A percentile compares a stretch with the other conserved stretches of the same genome.
These are phyloP conservation scores for Ancistrus triradiatus DNA, from an alignment of 2,113 vertebrate species.

Conservation along the genomic window DNA sequence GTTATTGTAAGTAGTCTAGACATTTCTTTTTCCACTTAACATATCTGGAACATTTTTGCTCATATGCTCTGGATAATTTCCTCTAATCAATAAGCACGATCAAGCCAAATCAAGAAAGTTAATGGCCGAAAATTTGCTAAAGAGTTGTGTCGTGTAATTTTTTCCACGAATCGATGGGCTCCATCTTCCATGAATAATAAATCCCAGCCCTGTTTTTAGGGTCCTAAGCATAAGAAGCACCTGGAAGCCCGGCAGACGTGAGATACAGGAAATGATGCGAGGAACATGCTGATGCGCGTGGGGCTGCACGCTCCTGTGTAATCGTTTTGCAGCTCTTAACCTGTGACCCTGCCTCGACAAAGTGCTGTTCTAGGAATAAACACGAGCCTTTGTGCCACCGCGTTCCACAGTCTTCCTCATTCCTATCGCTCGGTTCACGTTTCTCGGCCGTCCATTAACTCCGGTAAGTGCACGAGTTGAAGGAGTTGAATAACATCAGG, in stretches of 20 bases:
- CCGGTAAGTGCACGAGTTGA: neutral
- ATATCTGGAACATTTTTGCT: too few relatives aligned
- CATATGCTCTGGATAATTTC: neutral
- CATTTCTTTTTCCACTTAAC: too few relatives aligned
- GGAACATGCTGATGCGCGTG: conserved; percentile 47
- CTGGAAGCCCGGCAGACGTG: conserved; percentile 56
- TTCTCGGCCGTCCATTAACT: conserved; percentile 1
- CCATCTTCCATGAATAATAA: conserved; percentile 71
- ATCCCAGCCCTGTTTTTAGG: conserved; percentile 52
- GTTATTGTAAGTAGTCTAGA: too few relatives aligned
- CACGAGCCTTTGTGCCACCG: conserved; percentile 35
- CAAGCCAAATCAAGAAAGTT: conserved; percentile 3
- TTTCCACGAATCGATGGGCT: conserved; percentile 63
- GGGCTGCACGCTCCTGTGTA: conserved; percentile 36
- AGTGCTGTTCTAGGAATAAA: conserved; percentile 57
- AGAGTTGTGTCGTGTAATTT: conserved; percentile 18
- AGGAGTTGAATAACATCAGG: neutral
- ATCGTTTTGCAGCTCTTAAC: conserved; percentile 62
- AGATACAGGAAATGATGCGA: conserved; percentile 66
- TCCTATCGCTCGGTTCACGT: neutral
- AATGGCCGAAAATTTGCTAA: conserved; percentile 16
- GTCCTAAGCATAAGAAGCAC: conserved; percentile 63
- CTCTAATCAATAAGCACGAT: neutral
- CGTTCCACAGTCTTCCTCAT: neutral
- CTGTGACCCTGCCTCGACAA: conserved; percentile 53